These are phyloP conservation scores for Epistrophe eligans DNA, from an alignment of 2,888 invertebrate species.

Conservation along the genomic window DNA sequence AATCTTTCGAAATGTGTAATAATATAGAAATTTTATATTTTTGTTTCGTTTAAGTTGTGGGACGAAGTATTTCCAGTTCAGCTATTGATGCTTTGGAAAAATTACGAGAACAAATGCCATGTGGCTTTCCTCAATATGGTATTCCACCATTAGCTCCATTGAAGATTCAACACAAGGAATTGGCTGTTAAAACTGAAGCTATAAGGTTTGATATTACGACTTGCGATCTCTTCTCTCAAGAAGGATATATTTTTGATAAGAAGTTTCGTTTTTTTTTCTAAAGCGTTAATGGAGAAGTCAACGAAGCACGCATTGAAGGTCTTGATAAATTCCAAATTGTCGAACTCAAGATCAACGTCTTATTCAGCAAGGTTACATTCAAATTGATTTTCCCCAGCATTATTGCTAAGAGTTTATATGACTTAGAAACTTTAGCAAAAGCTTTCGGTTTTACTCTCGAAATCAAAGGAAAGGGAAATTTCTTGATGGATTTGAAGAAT, in stretches of 20 bases:
- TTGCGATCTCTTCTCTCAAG: neutral
- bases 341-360: slow-evolving; percentile 79
- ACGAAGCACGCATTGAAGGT: slow-evolving; percentile 79
- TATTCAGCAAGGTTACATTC: slow-evolving; percentile 80
- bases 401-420: slow-evolving; percentile 79
- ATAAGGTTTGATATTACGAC: slow-evolving; percentile 18
- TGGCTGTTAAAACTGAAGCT: slow-evolving; percentile 77
- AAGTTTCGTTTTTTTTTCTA: slow-evolving; percentile 22
- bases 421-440: slow-evolving; percentile 78
- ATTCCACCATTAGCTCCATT: slow-evolving; percentile 81
- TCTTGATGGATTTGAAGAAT: slow-evolving; percentile 79
- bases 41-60: slow-evolving; percentile 73
- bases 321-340: slow-evolving; percentile 80
- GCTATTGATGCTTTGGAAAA: slow-evolving; percentile 77
- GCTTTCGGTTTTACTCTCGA: slow-evolving; percentile 81
- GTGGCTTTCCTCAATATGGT: slow-evolving; percentile 79
- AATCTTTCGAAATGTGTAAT: neutral
- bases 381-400: slow-evolving; percentile 73
- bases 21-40: neutral
- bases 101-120: slow-evolving; percentile 80
- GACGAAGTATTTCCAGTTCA: slow-evolving; percentile 78
- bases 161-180: slow-evolving; percentile 77
- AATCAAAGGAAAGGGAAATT: slow-evolving; percentile 79
- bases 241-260: neutral
- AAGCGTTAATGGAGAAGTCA: slow-evolving; percentile 78